phyloP scores from a whole-genome alignment of 1,140 invertebrate genomes.

The Aphis gossypii region DNA sequence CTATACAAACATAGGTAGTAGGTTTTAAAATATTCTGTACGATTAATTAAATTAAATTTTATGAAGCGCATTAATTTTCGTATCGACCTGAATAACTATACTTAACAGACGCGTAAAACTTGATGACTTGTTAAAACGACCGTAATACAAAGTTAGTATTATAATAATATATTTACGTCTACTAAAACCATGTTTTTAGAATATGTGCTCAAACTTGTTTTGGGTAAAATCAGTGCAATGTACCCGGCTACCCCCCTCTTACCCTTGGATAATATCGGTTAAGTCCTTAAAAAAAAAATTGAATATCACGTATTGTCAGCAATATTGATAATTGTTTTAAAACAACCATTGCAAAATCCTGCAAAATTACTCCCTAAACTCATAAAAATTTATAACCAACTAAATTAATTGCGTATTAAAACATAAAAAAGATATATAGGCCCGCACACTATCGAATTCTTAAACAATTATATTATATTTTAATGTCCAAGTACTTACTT shows the following conservation, averaged over 20 bases:
- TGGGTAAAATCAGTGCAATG: conserved; percentile 31
- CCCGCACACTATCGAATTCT: neutral
- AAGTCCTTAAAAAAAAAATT: neutral
- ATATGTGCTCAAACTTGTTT: conserved; percentile 40
- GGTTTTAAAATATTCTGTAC: neutral
- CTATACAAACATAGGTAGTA: neutral
- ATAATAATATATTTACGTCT: neutral
- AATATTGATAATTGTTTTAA: neutral
- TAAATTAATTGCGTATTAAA: neutral
- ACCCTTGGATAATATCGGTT: neutral
- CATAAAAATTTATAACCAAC: neutral
- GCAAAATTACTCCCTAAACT: neutral
- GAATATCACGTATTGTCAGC: neutral
- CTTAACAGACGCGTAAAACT: neutral
- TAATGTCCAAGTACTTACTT: neutral
- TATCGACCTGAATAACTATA: neutral
- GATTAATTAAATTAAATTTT: conserved; percentile 11
- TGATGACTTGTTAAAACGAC: neutral
- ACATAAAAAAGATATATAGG: neutral
- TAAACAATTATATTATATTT: conserved; percentile 19
- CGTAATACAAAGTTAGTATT: neutral
- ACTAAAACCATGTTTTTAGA: conserved; percentile 22
- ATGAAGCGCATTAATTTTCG: neutral
- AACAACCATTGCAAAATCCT: neutral
- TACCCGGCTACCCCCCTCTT: neutral